Conservation (phyloP, 2,113 vertebrate genomes). For the Macquaria australasica region DNA sequence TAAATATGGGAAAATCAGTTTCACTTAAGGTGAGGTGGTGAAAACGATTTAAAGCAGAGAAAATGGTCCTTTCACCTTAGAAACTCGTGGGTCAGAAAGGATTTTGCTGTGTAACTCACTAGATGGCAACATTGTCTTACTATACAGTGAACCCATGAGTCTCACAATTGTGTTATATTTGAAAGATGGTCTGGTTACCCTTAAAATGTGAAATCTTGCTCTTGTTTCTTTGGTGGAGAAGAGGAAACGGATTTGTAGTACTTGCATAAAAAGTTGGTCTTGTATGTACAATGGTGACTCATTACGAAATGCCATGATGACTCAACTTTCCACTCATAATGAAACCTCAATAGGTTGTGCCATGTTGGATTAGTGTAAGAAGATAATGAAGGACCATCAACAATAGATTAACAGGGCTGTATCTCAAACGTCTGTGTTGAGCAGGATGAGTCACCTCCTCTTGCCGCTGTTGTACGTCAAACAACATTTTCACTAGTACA, state of each 20-base stretch:
- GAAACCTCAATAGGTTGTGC: constrained; percentile 17
- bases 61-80: not conserved
- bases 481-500: constrained; percentile 15
- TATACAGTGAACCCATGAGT: not conserved
- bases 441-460: constrained; percentile 22
- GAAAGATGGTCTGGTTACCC: not conserved
- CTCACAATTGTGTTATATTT: not conserved
- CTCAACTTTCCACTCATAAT: constrained; percentile 14
- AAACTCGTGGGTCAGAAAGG: not conserved
- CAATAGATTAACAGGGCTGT: constrained; percentile 7
- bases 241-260: constrained; percentile 28
- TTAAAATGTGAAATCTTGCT: not conserved
- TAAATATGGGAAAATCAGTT: not conserved
- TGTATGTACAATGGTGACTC: constrained; percentile 14
- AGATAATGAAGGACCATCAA: constrained; percentile 13
- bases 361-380: constrained; percentile 6
- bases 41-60: not conserved
- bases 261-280: not conserved
- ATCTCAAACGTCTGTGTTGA: constrained; percentile 22
- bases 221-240: constrained; percentile 13
- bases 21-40: not conserved
- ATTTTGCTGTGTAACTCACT: constrained; percentile 59
- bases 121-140: constrained; percentile 75
- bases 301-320: constrained; percentile 11
- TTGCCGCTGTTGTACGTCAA: not conserved